Evolutionary conservation across 2,888 invertebrate species (phyloP), one percentile per base, ranked within the genome.

Genomic region (Cephus sareptanus): DNA sequence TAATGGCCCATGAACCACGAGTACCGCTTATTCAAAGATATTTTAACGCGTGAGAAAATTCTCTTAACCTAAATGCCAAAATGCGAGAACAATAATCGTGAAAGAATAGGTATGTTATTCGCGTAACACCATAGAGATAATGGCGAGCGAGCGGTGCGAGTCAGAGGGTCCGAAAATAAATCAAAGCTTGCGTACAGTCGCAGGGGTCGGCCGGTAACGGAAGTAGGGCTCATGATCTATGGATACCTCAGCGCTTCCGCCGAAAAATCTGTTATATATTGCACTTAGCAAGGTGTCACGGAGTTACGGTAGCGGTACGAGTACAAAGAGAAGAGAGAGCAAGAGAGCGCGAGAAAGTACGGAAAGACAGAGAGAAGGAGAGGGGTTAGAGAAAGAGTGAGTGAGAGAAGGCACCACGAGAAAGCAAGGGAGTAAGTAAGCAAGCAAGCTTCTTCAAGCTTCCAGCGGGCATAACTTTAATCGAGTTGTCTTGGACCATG

Each of bases 241-340:
- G 89, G 86, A 89, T 89, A 86, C 87, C 85, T 87, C 86, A 85
- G 85, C 83, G 87, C 86, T 89, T 90, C 90, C 89, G 89, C 85
- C 87, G 86, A 89, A 90, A 90, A 90, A 90, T 90, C 88, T 87
- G 88, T 90, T 90, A 90, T 90, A 90, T 89, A 89, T 89, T 89
- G 87, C 88, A 86, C 85, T 86, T 87, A 88, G 86, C 85, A 84
- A 87, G 86, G 85, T 84, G 85, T 83, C 83, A 82, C 79, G 83
- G 84, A 85, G 84, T 87, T 83, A 83, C 80, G 79, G 84, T 75
- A 11, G 71, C 9, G 12, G 12, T 33, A 31, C 33, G 33, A 31
- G 71, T 34, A 71, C 71, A 34, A 71, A 71, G 71, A 33, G 71
- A 15, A 71, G 34, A 33, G 30, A 33, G 71, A 31, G 3, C 31